Evolutionary conservation across 2,797 vertebrate genomes (phyloP), one percentile per base, ranked within the genome.

Genomic region (Neostethus bicornis): DNA sequence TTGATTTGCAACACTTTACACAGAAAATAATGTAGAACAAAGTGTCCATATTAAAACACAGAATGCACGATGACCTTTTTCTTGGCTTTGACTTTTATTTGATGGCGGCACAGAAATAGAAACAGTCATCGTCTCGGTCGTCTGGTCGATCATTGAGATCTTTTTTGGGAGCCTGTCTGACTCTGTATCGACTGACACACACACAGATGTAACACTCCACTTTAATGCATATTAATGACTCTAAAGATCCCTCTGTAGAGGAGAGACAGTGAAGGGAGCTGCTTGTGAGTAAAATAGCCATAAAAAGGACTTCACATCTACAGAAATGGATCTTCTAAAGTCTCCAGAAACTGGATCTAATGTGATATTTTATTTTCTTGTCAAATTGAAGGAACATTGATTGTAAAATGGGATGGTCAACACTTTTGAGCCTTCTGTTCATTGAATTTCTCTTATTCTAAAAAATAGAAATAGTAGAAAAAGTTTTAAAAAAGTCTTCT

Each of bases 211-310:
- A 50, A 75, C 74, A 64, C 63, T 54, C 70, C 0, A 21, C 55
- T 87, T 90, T 87, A 85, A 91, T 90, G 85, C 89, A 91, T 91
- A 88, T 86, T 89, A 85, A 91, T 90, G 87, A 79, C 72, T 76
- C 84, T 86, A 85, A 87, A 85, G 69, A 74, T 76, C 57, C 63
- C 31, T 45, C 79, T 79, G 81, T 65, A 62, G 73, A 54, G 78
- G 58, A 73, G 73, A 84, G 74, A 86, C 80, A 85, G 86, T 85
- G 81, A 78, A 62, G 52, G 61, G 16, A 58, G 53, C 60, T 64
- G 79, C 58, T 61, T 50, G 58, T 32, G 74, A 71, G 66, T 83
- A 84, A 73, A 81, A 83, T n/a, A 84, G 86, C 79, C 42, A 12
- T 78, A 84, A 73, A 48, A 69, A 54, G 66, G 79, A 75, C n/a